Base-by-base conservation (phyloP, 2,113 vertebrate genomes). In the Rhinolophus sinicus region DNA sequence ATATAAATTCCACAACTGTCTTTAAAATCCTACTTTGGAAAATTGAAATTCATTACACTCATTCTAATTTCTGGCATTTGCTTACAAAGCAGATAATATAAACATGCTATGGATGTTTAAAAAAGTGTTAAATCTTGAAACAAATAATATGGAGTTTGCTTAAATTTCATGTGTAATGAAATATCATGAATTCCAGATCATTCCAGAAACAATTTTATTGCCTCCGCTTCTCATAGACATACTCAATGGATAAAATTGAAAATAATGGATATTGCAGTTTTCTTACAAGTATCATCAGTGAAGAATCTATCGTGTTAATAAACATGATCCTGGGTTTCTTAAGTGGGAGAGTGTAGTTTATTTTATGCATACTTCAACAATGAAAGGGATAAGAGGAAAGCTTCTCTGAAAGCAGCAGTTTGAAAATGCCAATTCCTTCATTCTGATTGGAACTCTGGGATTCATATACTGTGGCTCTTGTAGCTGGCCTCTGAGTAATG, bases 1-100 rank as follows among this genome's bases (percentile, higher is more conserved):
- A 78, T 62, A n/a, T 35, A 89, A 94, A 86, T 77, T 82, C 28
- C 6, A 47, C 54, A 33, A 82, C 26, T 11, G 88, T 28, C 33
- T 86, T 96, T 85, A 92, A 97, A 85, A 76, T 92, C 8, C 7
- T 92, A 2, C 44, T 89, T 77, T 75, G 5, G 12, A 64, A 84
- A 44, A 62, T 73, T 90, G 24, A 93, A 93, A 96, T 90, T 95
- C 65, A 75, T 76, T 90, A 8, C 69, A 38, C 5, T 95, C 11
- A 88, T 94, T 90, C 14, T 93, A 80, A 88, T 75, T 96, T 18
- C 6, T 58, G 50, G 40, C 38, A 62, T 77, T 94, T 24, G 35
- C 28, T 38, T 88, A 54, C 28, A 75, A 93, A 84, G 8, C 9
- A 72, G 70, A 76, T 83, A 56, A 52, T 70, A 67, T 54, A 85